phyloP scores from a whole-genome alignment of 2,888 invertebrate genomes.

The Zeuzera pyrina region DNA sequence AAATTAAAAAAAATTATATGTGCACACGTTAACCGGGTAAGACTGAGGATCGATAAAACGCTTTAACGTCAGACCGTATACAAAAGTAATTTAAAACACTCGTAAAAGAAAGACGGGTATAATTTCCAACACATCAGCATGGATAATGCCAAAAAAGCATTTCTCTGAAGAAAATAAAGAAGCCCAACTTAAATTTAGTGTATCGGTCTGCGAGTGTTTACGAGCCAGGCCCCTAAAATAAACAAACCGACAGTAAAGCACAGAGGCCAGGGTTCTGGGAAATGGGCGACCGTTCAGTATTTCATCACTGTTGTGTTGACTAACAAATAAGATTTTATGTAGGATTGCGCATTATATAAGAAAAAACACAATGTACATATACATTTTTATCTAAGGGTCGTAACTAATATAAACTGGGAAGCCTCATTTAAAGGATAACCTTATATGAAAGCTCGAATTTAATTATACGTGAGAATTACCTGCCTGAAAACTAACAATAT shows the following conservation, averaged over 20 bases:
- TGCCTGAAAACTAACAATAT: no score
- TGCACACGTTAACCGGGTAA: neutral
- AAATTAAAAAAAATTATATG: no score
- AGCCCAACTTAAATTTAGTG: constrained; percentile 56
- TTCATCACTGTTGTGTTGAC: constrained; percentile 35
- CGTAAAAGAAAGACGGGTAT: constrained; percentile 9
- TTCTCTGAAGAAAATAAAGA: constrained; percentile 47
- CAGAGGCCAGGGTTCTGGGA: constrained; percentile 49
- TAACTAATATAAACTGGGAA: no score
- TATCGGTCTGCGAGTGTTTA: constrained; percentile 61
- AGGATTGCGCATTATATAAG: no score
- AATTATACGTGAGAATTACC: no score
- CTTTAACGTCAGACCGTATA: neutral
- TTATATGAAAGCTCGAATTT: no score
- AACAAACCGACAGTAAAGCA: constrained; percentile 60
- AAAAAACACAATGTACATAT: no score
- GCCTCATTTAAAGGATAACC: no score
- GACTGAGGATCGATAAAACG: neutral
- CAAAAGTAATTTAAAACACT: constrained; percentile 8
- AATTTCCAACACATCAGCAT: constrained; percentile 10
- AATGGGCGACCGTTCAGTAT: constrained; percentile 44
- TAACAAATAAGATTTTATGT: constrained; percentile 30
- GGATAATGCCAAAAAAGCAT: constrained; percentile 30
- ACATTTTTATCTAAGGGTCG: no score
- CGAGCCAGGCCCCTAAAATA: constrained; percentile 59